Conservation (phyloP, 2,888 invertebrate genomes). For the Tenodera sinensis region DNA sequence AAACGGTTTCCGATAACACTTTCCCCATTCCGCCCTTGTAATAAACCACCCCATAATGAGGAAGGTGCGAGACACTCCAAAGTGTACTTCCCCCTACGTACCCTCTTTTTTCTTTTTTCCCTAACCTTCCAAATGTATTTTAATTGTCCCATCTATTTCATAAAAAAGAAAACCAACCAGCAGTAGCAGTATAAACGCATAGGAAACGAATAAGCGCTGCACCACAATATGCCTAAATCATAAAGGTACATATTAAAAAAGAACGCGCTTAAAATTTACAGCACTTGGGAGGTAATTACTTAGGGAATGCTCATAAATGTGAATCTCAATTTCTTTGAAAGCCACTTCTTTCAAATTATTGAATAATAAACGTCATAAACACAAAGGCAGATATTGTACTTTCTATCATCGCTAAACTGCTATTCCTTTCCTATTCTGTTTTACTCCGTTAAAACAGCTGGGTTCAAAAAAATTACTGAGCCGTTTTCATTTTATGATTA, state of each 20-base stretch:
- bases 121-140: background rate
- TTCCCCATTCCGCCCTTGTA: background rate
- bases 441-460: background rate
- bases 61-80: constrained; percentile 1
- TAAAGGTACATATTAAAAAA: background rate
- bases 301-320: background rate
- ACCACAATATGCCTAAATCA: background rate
- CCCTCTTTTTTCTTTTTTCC: background rate
- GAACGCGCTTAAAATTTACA: background rate
- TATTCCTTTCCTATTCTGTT: background rate
- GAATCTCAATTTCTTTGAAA: background rate
- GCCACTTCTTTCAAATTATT: background rate
- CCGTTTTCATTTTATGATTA: background rate
- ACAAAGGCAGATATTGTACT: background rate
- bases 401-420: background rate
- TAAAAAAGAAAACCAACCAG: constrained; percentile 1
- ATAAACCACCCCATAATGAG: constrained; percentile 14
- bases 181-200: background rate
- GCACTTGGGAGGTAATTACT: background rate
- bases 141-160: constrained; percentile 17
- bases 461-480: background rate
- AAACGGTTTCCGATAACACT: constrained; percentile 10
- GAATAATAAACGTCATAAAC: background rate
- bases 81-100: background rate
- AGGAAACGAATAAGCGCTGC: background rate